phyloP scores from a whole-genome alignment of 2,797 vertebrate genomes.

The Epinephelus malabaricus region DNA sequence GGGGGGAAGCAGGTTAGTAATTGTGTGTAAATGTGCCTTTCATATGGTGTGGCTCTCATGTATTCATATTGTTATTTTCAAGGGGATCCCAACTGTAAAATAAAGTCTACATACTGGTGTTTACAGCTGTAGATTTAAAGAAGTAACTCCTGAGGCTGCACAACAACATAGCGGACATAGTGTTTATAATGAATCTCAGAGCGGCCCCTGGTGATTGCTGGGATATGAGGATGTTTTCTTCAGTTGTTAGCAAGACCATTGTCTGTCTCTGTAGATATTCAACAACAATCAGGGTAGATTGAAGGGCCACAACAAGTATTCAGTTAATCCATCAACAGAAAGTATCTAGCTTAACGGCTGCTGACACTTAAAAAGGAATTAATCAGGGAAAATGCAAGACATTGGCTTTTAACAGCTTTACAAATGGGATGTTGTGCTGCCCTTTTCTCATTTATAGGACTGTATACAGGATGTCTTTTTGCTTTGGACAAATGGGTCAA shows the following conservation, averaged over 20 bases:
- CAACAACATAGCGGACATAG: no score
- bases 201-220: no score
- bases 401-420: neutral
- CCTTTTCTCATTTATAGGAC: neutral
- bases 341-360: neutral
- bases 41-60: neutral
- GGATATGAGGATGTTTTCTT: no score
- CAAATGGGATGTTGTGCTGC: neutral
- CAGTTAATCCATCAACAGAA: no score
- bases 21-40: neutral
- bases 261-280: neutral
- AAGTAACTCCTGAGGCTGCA: no score
- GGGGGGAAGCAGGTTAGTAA: constrained; percentile 89
- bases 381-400: neutral
- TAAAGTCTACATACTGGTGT: neutral
- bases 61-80: neutral
- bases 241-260: no score
- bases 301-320: no score
- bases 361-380: neutral
- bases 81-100: neutral
- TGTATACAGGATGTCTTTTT: neutral
- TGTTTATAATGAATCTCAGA: no score
- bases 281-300: neutral
- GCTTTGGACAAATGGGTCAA: neutral
- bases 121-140: neutral